A percentile compares a stretch with the other conserved stretches of the same genome.
phyloP scores from a whole-genome alignment of 2,888 invertebrate species.

The Cosmopolites sordidus region DNA sequence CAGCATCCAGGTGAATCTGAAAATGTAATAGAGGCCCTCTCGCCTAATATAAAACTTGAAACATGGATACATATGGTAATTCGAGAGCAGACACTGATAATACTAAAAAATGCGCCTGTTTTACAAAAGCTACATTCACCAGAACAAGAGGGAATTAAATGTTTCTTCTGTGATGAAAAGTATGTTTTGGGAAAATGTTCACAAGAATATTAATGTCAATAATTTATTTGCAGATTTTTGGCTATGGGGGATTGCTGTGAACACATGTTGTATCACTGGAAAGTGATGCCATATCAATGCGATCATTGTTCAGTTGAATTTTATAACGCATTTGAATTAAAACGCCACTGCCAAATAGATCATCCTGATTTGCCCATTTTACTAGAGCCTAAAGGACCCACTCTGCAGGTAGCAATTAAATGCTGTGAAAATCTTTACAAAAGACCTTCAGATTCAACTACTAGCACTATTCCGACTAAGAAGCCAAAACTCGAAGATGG shows the following conservation, averaged over 20 bases:
- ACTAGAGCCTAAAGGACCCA: slow-evolving; percentile 25
- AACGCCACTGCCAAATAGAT: slow-evolving; percentile 36
- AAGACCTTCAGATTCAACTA: slow-evolving; percentile 2
- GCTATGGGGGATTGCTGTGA: slow-evolving; percentile 36
- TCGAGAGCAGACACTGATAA: slow-evolving; percentile 31
- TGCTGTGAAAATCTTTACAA: background rate
- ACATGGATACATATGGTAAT: slow-evolving; percentile 38
- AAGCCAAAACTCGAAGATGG: background rate
- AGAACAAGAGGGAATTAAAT: slow-evolving; percentile 11
- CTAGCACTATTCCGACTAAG: background rate
- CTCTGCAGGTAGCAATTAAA: slow-evolving; percentile 3
- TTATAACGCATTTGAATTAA: slow-evolving; percentile 34
- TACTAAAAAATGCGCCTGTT: slow-evolving; percentile 21
- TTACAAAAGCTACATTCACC: slow-evolving; percentile 9
- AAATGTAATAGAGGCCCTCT: slow-evolving; percentile 27
- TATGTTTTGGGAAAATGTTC: slow-evolving; percentile 25
- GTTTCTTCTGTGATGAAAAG: slow-evolving; percentile 29
- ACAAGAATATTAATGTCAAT: no score
- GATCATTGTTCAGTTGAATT: slow-evolving; percentile 45
- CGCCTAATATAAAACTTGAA: slow-evolving; percentile 32
- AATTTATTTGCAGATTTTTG: slow-evolving; percentile 15
- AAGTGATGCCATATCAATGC: slow-evolving; percentile 50
- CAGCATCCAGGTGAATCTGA: slow-evolving; percentile 30
- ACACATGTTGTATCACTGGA: slow-evolving; percentile 52
- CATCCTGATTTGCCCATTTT: slow-evolving; percentile 22